A percentile compares a stretch with the other conserved stretches of the same genome.
These are phyloP conservation scores for Sebastiscus tertius DNA, from an alignment of 2,797 vertebrate species.

Conservation along the genomic window DNA sequence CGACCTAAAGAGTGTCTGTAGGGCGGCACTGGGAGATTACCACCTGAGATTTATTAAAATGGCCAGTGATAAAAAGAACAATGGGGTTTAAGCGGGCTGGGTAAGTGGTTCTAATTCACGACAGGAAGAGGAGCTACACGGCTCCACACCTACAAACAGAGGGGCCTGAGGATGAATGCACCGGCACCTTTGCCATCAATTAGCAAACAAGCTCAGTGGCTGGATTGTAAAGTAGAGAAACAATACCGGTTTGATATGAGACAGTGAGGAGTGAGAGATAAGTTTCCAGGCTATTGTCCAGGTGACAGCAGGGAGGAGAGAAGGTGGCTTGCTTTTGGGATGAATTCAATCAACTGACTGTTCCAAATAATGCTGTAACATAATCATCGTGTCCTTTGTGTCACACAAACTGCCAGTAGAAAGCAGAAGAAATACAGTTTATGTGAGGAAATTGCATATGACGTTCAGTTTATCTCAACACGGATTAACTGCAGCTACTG, in stretches of 20 bases:
- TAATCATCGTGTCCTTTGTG: slow-evolving; percentile 39
- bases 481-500: slow-evolving; percentile 8
- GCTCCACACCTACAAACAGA: slow-evolving; percentile 89
- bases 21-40: slow-evolving; percentile 90
- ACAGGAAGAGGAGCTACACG: slow-evolving; percentile 84
- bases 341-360: slow-evolving; percentile 62
- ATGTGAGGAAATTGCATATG: slow-evolving; percentile 2
- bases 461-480: not conserved
- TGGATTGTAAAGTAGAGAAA: slow-evolving; percentile 81
- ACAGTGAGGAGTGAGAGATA: slow-evolving; percentile 72
- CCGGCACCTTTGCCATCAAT: slow-evolving; percentile 92
- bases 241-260: slow-evolving; percentile 70
- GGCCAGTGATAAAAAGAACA: slow-evolving; percentile 93
- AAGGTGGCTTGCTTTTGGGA: slow-evolving; percentile 39
- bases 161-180: slow-evolving; percentile 88
- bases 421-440: slow-evolving; percentile 4
- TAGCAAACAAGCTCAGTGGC: slow-evolving; percentile 89
- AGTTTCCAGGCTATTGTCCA: slow-evolving; percentile 70
- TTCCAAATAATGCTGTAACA: slow-evolving; percentile 44
- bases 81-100: slow-evolving; percentile 80
- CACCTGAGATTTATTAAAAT: slow-evolving; percentile 96
- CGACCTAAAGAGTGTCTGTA: slow-evolving; percentile 79
- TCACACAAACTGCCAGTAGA: not conserved
- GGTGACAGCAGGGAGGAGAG: slow-evolving; percentile 44
- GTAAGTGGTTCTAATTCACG: slow-evolving; percentile 65